A percentile compares a stretch with the other conserved stretches of the same genome.
phyloP scores from a whole-genome alignment of 2,888 invertebrate genomes.

The Kuschelorhynchus macadamiae region DNA sequence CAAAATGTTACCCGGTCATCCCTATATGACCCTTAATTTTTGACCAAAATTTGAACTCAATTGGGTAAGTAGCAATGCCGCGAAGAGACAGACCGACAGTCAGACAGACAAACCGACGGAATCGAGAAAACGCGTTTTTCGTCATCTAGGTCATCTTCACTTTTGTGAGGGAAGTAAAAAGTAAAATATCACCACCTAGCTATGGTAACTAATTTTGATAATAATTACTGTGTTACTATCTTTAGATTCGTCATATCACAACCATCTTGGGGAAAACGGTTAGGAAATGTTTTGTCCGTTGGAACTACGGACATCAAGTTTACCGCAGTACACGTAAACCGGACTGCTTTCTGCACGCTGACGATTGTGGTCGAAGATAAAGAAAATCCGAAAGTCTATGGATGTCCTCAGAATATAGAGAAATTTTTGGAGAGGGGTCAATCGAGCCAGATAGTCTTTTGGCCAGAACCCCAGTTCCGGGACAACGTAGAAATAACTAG shows the following conservation, averaged over 20 bases:
- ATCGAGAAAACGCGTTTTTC: no score
- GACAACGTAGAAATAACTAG: constrained; percentile 73
- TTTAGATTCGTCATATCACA: constrained; percentile 73
- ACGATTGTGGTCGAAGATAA: constrained; percentile 73
- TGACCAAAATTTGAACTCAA: no score
- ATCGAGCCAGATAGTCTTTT: constrained; percentile 72
- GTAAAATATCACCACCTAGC: no score
- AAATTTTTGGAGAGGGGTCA: constrained; percentile 72
- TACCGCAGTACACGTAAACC: constrained; percentile 70
- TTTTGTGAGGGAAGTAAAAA: no score
- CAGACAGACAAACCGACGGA: no score
- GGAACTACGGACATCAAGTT: constrained; percentile 75
- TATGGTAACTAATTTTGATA: no score
- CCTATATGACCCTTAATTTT: no score
- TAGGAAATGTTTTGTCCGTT: constrained; percentile 73
- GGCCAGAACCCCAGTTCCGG: constrained; percentile 77
- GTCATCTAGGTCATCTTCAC: no score
- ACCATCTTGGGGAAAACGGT: constrained; percentile 75
- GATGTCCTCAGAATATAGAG: constrained; percentile 76
- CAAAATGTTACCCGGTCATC: no score
- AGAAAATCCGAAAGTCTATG: constrained; percentile 72
- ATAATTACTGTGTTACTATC: no score
- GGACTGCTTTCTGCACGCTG: constrained; percentile 73
- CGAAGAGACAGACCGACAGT: no score
- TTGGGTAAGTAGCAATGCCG: no score